These are phyloP conservation scores for Glossophaga mutica DNA, from an alignment of 2,797 vertebrate genomes.

Conservation along the genomic window DNA sequence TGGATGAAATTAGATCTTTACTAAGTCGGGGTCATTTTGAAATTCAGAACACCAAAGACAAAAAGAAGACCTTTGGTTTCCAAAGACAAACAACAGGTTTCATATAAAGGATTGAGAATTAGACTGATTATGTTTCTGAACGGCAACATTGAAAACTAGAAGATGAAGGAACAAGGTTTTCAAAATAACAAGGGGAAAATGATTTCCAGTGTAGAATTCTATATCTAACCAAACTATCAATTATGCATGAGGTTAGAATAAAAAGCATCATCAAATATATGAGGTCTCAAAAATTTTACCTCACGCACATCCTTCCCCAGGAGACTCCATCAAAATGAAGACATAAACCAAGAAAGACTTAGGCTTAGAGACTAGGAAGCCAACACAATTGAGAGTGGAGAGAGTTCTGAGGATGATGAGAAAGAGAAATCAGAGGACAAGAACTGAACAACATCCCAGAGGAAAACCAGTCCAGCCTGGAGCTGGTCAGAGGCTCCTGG, in stretches of 20 bases:
- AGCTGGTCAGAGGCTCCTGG: background rate
- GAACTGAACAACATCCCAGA: background rate
- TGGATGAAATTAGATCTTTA: background rate
- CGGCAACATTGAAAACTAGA: background rate
- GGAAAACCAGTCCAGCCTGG: background rate
- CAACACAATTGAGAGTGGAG: background rate
- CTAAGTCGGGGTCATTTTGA: background rate
- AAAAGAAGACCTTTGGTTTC: background rate
- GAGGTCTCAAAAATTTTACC: slow-evolving; percentile 1
- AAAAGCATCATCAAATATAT: background rate
- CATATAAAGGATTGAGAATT: background rate
- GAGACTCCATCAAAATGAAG: background rate
- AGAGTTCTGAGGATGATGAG: background rate
- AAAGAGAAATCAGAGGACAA: background rate
- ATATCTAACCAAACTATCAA: background rate
- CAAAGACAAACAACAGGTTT: background rate
- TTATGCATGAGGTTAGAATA: background rate
- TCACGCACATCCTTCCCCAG: background rate
- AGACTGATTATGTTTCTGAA: background rate
- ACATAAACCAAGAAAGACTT: background rate
- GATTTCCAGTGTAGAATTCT: background rate
- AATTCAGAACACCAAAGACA: background rate
- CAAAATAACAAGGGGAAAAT: background rate
- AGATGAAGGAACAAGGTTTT: background rate
- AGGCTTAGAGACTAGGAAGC: background rate